These are phyloP conservation scores for Onchidella celtica DNA, from an alignment of 2,888 invertebrate species.

Conservation along the genomic window DNA sequence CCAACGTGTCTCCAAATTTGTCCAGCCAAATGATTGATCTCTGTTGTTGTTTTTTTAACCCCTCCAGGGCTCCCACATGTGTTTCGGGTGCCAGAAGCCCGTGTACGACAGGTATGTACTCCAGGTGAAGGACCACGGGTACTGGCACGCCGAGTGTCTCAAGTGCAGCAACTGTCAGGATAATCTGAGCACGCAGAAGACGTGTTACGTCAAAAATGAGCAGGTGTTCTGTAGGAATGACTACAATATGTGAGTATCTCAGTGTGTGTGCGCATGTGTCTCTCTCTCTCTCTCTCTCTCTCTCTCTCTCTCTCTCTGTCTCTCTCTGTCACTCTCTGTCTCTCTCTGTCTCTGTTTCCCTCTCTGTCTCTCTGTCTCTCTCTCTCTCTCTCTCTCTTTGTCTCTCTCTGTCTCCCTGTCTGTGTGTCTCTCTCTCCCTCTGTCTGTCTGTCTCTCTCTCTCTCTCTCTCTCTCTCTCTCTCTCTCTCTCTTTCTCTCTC, in stretches of 20 bases:
- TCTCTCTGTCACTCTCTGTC: not conserved
- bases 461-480: slow-evolving; percentile 7
- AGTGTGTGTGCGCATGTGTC: not conserved
- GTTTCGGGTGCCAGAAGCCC: slow-evolving; percentile 43
- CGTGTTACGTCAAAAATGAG: slow-evolving; percentile 44
- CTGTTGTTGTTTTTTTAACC: not conserved
- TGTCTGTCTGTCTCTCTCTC: slow-evolving; percentile 12
- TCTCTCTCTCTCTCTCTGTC: slow-evolving; percentile 2
- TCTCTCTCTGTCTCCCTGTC: not conserved
- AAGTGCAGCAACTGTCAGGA: slow-evolving; percentile 43
- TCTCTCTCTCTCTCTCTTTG: slow-evolving; percentile 11
- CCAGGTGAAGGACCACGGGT: slow-evolving; percentile 46
- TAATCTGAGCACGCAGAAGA: slow-evolving; percentile 41
- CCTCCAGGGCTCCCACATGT: slow-evolving; percentile 33
- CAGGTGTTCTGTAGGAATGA: slow-evolving; percentile 43
- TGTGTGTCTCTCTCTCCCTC: not conserved
- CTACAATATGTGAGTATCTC: slow-evolving; percentile 46
- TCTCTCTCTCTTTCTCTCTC: slow-evolving; percentile 10
- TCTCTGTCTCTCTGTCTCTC: not conserved
- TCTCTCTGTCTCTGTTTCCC: slow-evolving; percentile 1
- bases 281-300: not conserved
- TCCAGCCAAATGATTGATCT: not conserved
- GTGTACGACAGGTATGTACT: slow-evolving; percentile 43
- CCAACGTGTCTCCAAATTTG: no score
- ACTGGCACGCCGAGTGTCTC: slow-evolving; percentile 48